These are phyloP conservation scores for Motacilla tschutschensis DNA, from an alignment of 2,113 vertebrate species.

Conservation along the genomic window DNA sequence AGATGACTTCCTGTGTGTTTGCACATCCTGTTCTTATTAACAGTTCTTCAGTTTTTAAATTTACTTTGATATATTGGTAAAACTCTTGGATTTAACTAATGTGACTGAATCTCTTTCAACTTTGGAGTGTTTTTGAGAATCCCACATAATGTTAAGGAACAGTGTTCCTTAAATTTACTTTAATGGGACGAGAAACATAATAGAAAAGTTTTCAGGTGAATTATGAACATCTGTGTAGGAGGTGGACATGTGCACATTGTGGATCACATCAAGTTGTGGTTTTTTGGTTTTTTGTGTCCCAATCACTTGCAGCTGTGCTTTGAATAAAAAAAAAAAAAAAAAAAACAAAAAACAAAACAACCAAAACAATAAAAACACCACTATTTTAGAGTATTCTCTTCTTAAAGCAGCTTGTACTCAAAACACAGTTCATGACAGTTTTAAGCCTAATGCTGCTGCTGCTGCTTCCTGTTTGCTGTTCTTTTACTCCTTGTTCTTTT, in stretches of 20 bases:
- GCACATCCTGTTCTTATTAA: background rate
- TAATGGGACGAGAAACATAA: background rate
- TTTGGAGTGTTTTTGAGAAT: background rate
- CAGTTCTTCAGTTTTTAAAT: background rate
- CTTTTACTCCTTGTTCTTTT: background rate
- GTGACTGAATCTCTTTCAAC: background rate
- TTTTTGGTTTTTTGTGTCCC: background rate
- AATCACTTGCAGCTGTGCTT: background rate
- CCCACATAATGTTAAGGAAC: background rate
- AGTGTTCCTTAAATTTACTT: background rate
- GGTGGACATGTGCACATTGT: accelerated
- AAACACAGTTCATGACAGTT: background rate
- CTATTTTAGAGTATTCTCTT: background rate
- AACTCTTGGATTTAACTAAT: background rate
- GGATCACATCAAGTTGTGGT: accelerated
- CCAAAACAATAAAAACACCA: no score
- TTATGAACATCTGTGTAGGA: background rate
- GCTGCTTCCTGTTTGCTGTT: background rate
- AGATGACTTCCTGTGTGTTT: background rate
- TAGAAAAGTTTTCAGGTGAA: background rate
- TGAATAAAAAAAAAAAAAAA: background rate
- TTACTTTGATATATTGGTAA: background rate
- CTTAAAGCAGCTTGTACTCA: background rate
- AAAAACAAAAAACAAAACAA: background rate
- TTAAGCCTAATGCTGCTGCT: background rate